Percentiles rank a stretch among this genome's conserved stretches.
Conservation (phyloP, 2,888 invertebrate species). For the Poecilobothrus nobilitatus region DNA sequence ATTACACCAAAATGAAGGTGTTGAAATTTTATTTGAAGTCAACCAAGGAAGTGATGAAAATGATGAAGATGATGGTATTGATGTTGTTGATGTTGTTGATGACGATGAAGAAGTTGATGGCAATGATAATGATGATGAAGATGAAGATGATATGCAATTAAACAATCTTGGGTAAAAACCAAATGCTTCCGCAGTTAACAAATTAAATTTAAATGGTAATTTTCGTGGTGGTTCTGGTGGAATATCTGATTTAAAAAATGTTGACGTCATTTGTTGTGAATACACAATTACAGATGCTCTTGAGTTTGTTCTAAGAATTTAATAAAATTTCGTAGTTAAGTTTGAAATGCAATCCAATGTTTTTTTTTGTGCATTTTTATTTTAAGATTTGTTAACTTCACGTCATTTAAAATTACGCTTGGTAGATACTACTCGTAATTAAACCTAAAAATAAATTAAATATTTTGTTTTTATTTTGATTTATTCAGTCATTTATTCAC, state of each 20-base stretch:
- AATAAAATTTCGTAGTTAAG: not conserved
- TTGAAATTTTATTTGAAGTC: constrained; percentile 11
- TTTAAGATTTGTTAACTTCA: not conserved
- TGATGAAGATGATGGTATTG: constrained; percentile 1
- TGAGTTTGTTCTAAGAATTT: not conserved
- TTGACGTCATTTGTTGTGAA: not conserved
- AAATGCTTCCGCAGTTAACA: not conserved
- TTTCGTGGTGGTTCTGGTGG: not conserved
- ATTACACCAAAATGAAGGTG: not conserved
- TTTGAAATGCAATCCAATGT: not conserved
- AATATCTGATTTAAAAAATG: not conserved
- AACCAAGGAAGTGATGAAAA: constrained; percentile 8
- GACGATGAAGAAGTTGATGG: constrained; percentile 11
- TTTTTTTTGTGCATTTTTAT: not conserved
- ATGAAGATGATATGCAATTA: constrained; percentile 3
- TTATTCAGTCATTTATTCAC: too few relatives aligned
- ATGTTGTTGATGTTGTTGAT: constrained; percentile 8
- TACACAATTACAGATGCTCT: not conserved
- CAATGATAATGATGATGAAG: constrained; percentile 9
- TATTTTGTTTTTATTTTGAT: not conserved
- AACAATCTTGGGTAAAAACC: not conserved
- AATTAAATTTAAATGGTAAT: not conserved
- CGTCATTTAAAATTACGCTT: not conserved
- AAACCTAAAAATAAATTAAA: not conserved
- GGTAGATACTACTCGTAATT: not conserved